Base-by-base conservation (phyloP, 2,797 vertebrate species). In the Lacerta agilis region DNA sequence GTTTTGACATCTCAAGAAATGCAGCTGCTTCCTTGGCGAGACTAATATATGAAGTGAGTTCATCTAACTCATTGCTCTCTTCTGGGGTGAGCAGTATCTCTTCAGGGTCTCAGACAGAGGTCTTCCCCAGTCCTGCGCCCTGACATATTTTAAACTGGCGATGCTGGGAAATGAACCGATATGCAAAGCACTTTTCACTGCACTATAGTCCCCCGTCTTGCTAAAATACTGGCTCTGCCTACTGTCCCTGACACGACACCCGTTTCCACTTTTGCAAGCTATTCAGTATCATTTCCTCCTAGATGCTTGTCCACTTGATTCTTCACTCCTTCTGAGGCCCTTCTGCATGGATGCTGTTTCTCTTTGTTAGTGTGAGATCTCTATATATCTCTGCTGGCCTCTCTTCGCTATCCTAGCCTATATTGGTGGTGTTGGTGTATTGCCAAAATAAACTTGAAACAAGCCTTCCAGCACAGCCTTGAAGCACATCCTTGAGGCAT, bases 1-100 rank as follows among this genome's bases (percentile, higher is more conserved):
- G 91, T 88, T 87, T 79, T 85, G 58, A 86, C 67, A 92, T 75
- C 73, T 79, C 67, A 72, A 85, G 38, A 5, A 82, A 84, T 58
- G 10, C 41, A 82, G 64, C 15, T 13, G 9, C 55, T 78, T 87
- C 61, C 43, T 83, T 86, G 82, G 49, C 3, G 20, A 64, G 72
- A 71, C 17, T 23, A n/a, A 36, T 81, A 72, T 43, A 73, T 17
- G 76, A 36, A 82, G 55, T 75, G n/a, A 41, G 58, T 73, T 66
- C 0, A 20, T 45, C 41, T 29, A 64, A 29, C 55, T 75, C 29
- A 25, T 41, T 49, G 43, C 8, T 55, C 11, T 76, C 41, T 25
- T 20, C 10, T 55, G 29, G 73, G 38, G 66, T 8, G 25, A 58
- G 38, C 58, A 67, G 27, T 25, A 67, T 25, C 33, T 67, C 61